phyloP scores from a whole-genome alignment of 2,797 vertebrate species.

The Sebastes minor region DNA sequence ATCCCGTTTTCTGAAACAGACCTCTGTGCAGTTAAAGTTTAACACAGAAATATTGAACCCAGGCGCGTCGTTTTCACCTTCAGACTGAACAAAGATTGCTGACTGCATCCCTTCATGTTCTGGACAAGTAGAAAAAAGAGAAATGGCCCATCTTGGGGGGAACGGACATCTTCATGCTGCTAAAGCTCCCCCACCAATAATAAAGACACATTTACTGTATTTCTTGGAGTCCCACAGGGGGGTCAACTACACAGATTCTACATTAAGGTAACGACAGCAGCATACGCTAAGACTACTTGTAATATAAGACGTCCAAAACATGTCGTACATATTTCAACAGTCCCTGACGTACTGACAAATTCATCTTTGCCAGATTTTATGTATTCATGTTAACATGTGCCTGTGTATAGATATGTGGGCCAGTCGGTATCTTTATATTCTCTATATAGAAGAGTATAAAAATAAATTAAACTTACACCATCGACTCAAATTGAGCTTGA shows the following conservation, averaged over 20 bases:
- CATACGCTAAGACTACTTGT: conserved; percentile 74
- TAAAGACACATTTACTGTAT: conserved; percentile 67
- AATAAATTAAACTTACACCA: conserved; percentile 82
- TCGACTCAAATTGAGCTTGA: conserved; percentile 74
- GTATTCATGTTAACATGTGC: conserved; percentile 70
- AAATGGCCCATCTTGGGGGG: conserved; percentile 45
- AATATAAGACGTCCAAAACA: conserved; percentile 78
- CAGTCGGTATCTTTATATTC: conserved; percentile 55
- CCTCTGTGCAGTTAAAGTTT: too few species aligned
- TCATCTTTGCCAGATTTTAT: conserved; percentile 76
- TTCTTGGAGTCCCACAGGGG: conserved; percentile 59
- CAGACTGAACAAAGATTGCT: conserved; percentile 27
- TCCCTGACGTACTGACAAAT: conserved; percentile 85
- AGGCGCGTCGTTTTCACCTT: conserved; percentile 25
- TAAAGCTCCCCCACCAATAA: conserved; percentile 64
- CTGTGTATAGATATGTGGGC: conserved; percentile 70
- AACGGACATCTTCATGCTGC: conserved; percentile 65
- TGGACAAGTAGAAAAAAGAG: conserved; percentile 40
- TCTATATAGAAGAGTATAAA: conserved; percentile 83
- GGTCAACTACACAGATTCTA: conserved; percentile 73
- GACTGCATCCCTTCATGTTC: conserved; percentile 38
- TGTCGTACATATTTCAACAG: conserved; percentile 78
- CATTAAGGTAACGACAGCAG: conserved; percentile 74
- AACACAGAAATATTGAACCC: conserved; percentile 8
- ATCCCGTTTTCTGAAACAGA: too few species aligned